Base-by-base conservation (phyloP, 2,888 invertebrate genomes). In the Bimastos eiseni region DNA sequence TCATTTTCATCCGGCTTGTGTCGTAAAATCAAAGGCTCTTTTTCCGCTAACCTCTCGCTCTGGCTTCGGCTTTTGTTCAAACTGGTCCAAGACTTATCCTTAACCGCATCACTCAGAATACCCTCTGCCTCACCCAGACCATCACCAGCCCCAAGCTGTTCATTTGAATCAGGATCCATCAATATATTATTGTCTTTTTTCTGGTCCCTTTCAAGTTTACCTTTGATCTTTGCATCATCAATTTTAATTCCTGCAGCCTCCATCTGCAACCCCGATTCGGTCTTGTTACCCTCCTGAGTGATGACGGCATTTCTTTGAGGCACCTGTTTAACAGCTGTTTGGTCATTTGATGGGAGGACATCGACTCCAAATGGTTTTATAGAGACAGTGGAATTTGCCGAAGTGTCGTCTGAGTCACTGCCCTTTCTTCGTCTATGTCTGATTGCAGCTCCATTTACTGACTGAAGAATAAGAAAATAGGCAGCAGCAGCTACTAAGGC, bases 61-160 rank as follows among this genome's bases (percentile, higher is more conserved):
- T 84, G 24, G 33, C n/a, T 36, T 36, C 15, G 37, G 34, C 86
- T 86, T 36, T 86, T 36, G 36, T 70, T 70, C n/a, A 86, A 36
- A 1, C 34, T 36, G 11, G 34, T 24, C 24, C 24, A 19, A 34
- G 36, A 36, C 86, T 24, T 37, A 36, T 86, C 36, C 36, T 36
- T 37, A 8, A 86, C 6, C 21, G 36, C 86, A 36, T 36, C 36
- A 24, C 36, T 86, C 37, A 36, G 36, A 19, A 34, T 21, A 86
- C 30, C 13, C 5, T 86, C 86, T 24, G 36, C 86, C 34, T 86
- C 86, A 0, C 24, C 86, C 21, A 86, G 34, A 86, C 86, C 86
- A 86, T 34, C 86, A 86, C 86, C 86, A 33, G 86, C 86, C 30
- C 86, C 86, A 86, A n/a, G 3, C 36, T 86, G 34, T 36, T 86